These are phyloP conservation scores for Synanthedon vespiformis DNA, from an alignment of 2,888 invertebrate genomes.

Conservation along the genomic window DNA sequence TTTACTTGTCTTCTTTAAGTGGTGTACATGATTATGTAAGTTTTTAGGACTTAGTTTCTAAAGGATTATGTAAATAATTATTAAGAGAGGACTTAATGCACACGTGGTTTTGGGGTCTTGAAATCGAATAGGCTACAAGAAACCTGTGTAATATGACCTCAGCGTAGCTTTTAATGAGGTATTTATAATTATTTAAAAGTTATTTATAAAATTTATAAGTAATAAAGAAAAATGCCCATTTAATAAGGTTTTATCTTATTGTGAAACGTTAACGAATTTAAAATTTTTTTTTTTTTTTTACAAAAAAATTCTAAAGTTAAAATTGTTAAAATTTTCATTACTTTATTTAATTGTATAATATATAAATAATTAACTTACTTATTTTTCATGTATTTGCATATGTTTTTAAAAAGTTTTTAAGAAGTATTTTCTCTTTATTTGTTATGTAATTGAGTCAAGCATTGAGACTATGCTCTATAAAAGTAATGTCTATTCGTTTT, in stretches of 20 bases:
- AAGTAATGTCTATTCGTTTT: no score
- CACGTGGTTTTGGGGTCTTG: constrained; percentile 3
- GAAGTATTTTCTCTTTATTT: no score
- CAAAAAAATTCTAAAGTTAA: no score
- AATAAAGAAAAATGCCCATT: neutral
- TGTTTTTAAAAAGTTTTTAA: no score
- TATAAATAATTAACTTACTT: no score
- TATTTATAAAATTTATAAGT: constrained; percentile 1
- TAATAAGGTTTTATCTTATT: neutral
- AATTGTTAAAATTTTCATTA: no score
- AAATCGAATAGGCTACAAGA: constrained; percentile 1
- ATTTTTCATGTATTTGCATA: no score
- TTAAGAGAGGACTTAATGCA: constrained; percentile 12
- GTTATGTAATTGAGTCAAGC: no score
- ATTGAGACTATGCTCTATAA: no score
- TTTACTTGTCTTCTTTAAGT: constrained; percentile 38
- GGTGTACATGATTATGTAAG: constrained; percentile 54
- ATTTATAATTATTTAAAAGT: neutral
- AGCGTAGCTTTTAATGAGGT: constrained; percentile 8
- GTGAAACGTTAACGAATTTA: no score
- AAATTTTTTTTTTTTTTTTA: no score
- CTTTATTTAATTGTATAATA: no score
- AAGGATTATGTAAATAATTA: constrained; percentile 44
- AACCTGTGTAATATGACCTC: constrained; percentile 14
- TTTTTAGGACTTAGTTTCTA: constrained; percentile 26